Conservation (phyloP, 2,888 invertebrate species). For the Drosophila koepferae region DNA sequence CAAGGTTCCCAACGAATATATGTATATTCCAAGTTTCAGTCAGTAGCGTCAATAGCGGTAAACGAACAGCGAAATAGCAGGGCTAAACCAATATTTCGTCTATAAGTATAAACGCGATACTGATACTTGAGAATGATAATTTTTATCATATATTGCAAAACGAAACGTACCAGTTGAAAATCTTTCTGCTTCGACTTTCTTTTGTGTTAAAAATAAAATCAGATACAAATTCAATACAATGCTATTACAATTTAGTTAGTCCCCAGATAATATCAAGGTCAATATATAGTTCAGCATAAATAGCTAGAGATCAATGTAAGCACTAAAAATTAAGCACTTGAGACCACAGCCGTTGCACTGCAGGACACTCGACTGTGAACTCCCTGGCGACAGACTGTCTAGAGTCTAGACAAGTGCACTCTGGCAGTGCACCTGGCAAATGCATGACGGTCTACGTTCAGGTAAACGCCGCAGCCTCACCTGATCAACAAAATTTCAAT, state of each 20-base stretch:
- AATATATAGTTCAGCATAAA: constrained; percentile 1
- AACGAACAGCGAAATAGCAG: too few relatives aligned
- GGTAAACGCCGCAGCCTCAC: constrained; percentile 46
- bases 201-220: background rate
- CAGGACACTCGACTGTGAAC: constrained; percentile 40
- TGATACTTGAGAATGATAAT: background rate
- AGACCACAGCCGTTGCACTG: constrained; percentile 72
- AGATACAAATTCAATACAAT: background rate
- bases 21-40: too few relatives aligned
- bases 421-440: constrained; percentile 65
- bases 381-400: constrained; percentile 78
- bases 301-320: constrained; percentile 14
- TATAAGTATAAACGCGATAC: background rate
- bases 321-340: constrained; percentile 61
- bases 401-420: constrained; percentile 63
- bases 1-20: too few relatives aligned
- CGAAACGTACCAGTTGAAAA: background rate
- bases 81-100: too few relatives aligned
- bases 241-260: background rate
- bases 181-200: background rate
- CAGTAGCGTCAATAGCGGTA: too few relatives aligned
- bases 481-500: constrained; percentile 57
- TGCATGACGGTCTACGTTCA: constrained; percentile 32
- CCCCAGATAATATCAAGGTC: constrained; percentile 2
- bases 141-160: too few relatives aligned